Evolutionary conservation across 1,140 invertebrate genomes (phyloP), one percentile per base, ranked within the genome.

Genomic region (Homalodisca vitripennis): DNA sequence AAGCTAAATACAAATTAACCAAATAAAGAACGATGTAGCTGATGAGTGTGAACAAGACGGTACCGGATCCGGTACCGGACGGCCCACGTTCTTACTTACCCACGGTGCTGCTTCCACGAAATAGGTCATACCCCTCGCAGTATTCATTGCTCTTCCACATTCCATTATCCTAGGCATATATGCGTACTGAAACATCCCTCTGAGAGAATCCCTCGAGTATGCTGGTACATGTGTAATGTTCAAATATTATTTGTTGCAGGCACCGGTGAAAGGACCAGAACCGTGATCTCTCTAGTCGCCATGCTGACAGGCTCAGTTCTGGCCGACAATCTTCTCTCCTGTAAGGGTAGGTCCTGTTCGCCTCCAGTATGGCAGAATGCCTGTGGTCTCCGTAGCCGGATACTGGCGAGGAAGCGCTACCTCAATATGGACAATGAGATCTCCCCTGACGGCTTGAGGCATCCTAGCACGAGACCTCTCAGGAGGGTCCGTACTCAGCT

Each of bases 401-500:
- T 26, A 13, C 55, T 22, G 32, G 47, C 26, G 34, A n/a, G 63
- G 6, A 3, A 47, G 20, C 32, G 17, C 2, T 1, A 64, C 32
- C 27, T 20, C n/a, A 34, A 27, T 12, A 17, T 32, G 2, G 63
- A 66, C 3, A 66, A 66, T 34, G 63, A 66, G 63, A 66, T 66
- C 31, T 41, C 63, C 2, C 63, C 63, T 31, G 34, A 32, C 20
- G 63, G 63, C 10, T 31, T 66, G 63, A 24, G 63, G 2, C 63
- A 70, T 32, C 47, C 69, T 10, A 69, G 68, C 60, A 32, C 30
- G 2, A 1, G 68, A 73, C 78, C 10, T 17, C 70, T 82, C 12
- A 79, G 81, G 63, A 74, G 77, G 53, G 80, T 82, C 17, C 74
- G 76, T 26, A 79, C 78, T 1, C 80, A 82, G 69, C 73, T 82